Percentiles rank a stretch among this genome's conserved stretches.
Conservation (phyloP, 2,888 invertebrate species). For the Acleris cristana region DNA sequence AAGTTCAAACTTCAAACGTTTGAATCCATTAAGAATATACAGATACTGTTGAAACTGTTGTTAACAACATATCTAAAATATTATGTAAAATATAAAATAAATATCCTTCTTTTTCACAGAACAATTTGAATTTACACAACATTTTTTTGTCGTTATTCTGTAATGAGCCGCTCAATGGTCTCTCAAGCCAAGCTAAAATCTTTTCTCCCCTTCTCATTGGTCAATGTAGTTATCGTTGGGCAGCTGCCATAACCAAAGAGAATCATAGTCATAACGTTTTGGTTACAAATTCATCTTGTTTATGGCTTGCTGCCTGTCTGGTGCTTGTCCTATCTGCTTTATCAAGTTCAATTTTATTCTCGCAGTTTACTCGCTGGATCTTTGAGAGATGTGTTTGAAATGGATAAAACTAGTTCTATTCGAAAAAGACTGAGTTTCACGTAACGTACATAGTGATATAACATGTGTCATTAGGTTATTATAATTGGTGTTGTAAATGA, state of each 20-base stretch:
- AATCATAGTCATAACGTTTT: too few relatives aligned
- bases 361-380: slow-evolving; percentile 58
- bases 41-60: too few relatives aligned
- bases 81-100: too few relatives aligned
- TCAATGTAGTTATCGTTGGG: slow-evolving; percentile 28
- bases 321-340: slow-evolving; percentile 46
- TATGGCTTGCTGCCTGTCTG: slow-evolving; percentile 36
- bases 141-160: too few relatives aligned
- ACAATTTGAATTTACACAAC: too few relatives aligned
- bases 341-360: slow-evolving; percentile 60
- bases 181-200: slow-evolving; percentile 20
- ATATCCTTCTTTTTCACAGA: too few relatives aligned
- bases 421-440: slow-evolving; percentile 65
- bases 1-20: too few relatives aligned
- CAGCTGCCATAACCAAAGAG: slow-evolving; percentile 23
- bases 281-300: slow-evolving; percentile 34
- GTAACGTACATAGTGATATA: slow-evolving; percentile 59
- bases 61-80: too few relatives aligned
- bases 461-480: slow-evolving; percentile 60
- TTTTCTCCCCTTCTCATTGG: slow-evolving; percentile 27
- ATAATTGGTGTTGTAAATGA: slow-evolving; percentile 72
- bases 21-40: too few relatives aligned
- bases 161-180: background rate
- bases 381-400: slow-evolving; percentile 70
- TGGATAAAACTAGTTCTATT: slow-evolving; percentile 66